These are phyloP conservation scores for Zingel zingel DNA, from an alignment of 2,113 vertebrate species.

Conservation along the genomic window DNA sequence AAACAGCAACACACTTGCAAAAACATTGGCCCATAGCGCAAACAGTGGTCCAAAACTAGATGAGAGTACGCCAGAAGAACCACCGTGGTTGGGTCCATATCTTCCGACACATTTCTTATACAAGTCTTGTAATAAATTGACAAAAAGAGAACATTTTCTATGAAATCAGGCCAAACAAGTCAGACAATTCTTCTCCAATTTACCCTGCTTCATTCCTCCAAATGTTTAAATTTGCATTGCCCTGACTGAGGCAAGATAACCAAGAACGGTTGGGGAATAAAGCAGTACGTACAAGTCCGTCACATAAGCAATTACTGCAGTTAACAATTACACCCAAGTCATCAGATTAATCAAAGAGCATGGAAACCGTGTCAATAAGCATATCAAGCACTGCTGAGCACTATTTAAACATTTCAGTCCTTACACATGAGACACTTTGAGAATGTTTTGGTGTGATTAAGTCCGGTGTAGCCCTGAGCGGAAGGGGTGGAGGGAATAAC, in stretches of 20 bases:
- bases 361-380: not conserved
- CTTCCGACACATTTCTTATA: not conserved
- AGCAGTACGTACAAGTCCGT: not conserved
- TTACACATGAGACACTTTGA: not conserved
- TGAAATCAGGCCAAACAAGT: not conserved
- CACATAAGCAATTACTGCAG: not conserved
- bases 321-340: not conserved
- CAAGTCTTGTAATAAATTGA: not conserved
- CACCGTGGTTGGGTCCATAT: not conserved
- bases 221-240: not conserved
- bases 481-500: conserved; percentile 11
- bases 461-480: conserved; percentile 3
- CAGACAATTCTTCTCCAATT: not conserved
- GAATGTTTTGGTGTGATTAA: conserved; percentile 24
- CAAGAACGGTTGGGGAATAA: not conserved
- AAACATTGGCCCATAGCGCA: not conserved
- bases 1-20: no score
- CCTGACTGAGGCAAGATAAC: not conserved
- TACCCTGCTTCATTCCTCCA: not conserved
- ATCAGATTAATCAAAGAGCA: not conserved
- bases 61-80: not conserved
- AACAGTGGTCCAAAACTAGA: no score
- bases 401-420: conserved; percentile 4
- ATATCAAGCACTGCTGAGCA: not conserved
- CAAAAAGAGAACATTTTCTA: not conserved